Percentiles rank a stretch among this genome's conserved stretches.
phyloP scores from a whole-genome alignment of 1,140 invertebrate genomes.

The Conus betulinus region DNA sequence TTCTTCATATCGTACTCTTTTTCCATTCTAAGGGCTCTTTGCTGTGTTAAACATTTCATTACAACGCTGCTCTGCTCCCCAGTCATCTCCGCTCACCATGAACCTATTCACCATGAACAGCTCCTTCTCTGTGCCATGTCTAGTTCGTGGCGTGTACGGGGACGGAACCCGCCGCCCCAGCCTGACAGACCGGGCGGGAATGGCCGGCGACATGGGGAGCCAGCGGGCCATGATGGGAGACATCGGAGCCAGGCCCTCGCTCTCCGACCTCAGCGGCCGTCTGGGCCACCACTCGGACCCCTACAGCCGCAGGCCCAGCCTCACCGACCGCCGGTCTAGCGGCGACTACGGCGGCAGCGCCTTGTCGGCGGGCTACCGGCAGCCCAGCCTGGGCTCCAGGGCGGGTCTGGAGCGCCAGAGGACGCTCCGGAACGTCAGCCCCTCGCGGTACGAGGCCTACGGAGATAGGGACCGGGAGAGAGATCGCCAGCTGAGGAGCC shows the following conservation, averaged over 20 bases:
- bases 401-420: conserved; percentile 39
- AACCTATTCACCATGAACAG: too few relatives aligned
- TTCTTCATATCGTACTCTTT: too few relatives aligned
- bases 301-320: conserved; percentile 38
- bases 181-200: conserved; percentile 42
- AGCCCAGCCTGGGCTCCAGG: conserved; percentile 35
- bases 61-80: too few relatives aligned
- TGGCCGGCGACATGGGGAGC: conserved; percentile 20
- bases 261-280: conserved; percentile 38
- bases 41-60: too few relatives aligned
- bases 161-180: conserved; percentile 41
- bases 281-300: conserved; percentile 33
- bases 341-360: conserved; percentile 20
- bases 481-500: conserved; percentile 43
- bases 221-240: conserved; percentile 44
- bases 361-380: conserved; percentile 36
- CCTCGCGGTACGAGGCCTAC: conserved; percentile 47
- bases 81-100: too few relatives aligned
- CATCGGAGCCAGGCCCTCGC: conserved; percentile 48
- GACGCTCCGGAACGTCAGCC: conserved; percentile 59
- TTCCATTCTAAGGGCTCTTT: too few relatives aligned
- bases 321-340: conserved; percentile 33
- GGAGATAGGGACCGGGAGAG: background rate
- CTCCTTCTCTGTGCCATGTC: background rate
- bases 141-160: conserved; percentile 20